Evolutionary conservation across 2,113 vertebrate species (phyloP), one percentile per base, ranked within the genome.

Genomic region (Ranitomeya variabilis): DNA sequence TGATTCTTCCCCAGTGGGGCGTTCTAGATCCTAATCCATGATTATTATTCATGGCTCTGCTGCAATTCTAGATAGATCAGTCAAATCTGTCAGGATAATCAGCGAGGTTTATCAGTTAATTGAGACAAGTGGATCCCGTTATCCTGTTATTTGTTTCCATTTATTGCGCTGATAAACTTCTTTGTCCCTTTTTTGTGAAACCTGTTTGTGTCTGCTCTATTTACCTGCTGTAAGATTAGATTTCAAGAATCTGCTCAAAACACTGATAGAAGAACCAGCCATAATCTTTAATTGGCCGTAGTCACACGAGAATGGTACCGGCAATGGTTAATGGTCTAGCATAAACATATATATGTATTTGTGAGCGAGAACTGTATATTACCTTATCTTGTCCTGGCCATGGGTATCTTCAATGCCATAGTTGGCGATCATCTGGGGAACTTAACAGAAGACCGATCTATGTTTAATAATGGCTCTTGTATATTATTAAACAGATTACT

Each of bases 31-130:
- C 59, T 89, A 89, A 89, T 89, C 87, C 82, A 57, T 85, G 87
- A 62, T 84, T 85, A 89, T 89, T 89, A 89, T 85, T 89, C 87
- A 78, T 66, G 81, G 87, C 87, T 77, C 76, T 69, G 87, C 87
- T 85, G 87, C 64, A 76, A 85, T 79, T 79, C 13, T 23, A 69
- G 87, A 89, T 89, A 69, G 73, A 85, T 89, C 87, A 85, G 87
- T 85, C 82, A 85, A 59, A 89, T 85, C 87, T 79, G 81, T 85
- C 87, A 89, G 51, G 23, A 51, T 89, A 89, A 89, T 89, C 87
- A 67, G 74, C 4, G 81, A 79, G 69, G 83, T 83, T 89, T 89
- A 89, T 89, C 87, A 89, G 71, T 89, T 89, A 89, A 89, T 89
- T 89, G 87, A 89, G 87, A 89, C 82, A 45, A 89, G 87, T 84